Conservation (phyloP, 2,888 invertebrate genomes). For the Oligia latruncula region DNA sequence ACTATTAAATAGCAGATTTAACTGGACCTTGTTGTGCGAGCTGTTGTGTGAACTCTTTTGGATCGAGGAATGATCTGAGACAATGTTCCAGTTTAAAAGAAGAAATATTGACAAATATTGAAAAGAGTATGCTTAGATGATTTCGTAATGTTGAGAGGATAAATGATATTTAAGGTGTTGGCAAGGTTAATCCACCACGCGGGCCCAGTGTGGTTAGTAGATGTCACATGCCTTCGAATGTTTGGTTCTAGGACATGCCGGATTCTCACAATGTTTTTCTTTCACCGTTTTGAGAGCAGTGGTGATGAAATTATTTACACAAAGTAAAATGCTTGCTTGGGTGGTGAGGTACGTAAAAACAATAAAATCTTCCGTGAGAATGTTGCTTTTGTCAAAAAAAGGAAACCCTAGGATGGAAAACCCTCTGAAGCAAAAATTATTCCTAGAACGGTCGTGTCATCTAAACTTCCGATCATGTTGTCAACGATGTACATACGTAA, state of each 20-base stretch:
- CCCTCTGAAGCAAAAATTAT: background rate
- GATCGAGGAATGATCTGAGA: background rate
- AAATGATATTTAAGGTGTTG: too few species aligned
- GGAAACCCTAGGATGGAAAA: background rate
- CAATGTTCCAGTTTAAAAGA: background rate
- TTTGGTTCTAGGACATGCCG: too few species aligned
- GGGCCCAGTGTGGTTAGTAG: too few species aligned
- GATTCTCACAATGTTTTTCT: too few species aligned
- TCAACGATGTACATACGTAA: background rate
- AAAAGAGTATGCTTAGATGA: background rate
- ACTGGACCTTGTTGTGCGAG: background rate
- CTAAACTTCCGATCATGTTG: background rate
- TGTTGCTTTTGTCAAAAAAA: background rate
- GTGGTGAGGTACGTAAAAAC: too few species aligned
- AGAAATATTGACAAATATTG: background rate
- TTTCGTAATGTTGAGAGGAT: too few species aligned
- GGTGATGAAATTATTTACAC: too few species aligned
- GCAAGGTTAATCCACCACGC: too few species aligned
- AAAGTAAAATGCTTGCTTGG: too few species aligned
- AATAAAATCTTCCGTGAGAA: background rate
- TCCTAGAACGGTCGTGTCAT: background rate
- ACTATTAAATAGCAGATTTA: background rate
- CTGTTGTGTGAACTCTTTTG: background rate
- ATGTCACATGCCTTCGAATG: too few species aligned
- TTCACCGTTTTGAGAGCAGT: too few species aligned